A percentile compares a stretch with the other conserved stretches of the same genome.
phyloP scores from a whole-genome alignment of 1,140 invertebrate genomes.

The Paramacrobiotus metropolitanus region DNA sequence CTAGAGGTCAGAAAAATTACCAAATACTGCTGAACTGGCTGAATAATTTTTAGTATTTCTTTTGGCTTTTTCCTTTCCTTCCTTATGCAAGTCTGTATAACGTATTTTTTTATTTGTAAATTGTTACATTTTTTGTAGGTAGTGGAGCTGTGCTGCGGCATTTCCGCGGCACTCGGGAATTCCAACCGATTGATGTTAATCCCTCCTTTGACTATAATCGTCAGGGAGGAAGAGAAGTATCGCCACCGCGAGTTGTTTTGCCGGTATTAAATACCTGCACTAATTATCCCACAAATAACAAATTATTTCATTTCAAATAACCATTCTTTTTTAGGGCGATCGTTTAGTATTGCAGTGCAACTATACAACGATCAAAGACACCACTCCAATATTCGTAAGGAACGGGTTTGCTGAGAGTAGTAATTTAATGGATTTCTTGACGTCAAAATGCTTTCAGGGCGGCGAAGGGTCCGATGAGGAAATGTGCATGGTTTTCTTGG shows the following conservation, averaged over 20 bases:
- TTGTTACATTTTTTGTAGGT: background rate
- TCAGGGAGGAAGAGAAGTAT: no score
- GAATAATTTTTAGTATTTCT: background rate
- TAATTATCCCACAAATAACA: no score
- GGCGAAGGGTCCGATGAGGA: background rate
- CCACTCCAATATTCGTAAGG: background rate
- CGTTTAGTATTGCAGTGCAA: background rate
- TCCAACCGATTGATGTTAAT: background rate
- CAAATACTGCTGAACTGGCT: background rate
- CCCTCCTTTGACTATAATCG: background rate
- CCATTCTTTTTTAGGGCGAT: background rate
- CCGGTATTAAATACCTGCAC: no score
- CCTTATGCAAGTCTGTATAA: no score
- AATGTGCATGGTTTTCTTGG: constrained; percentile 1
- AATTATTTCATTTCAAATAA: no score
- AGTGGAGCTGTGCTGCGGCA: background rate
- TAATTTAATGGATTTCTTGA: no score
- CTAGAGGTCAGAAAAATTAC: no score
- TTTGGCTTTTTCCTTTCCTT: no score
- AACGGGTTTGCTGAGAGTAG: no score
- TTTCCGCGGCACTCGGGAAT: background rate
- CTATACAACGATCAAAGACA: background rate
- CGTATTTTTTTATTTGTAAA: background rate
- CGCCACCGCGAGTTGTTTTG: no score
- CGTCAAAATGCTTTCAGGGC: no score